Conservation (phyloP, 2,888 invertebrate genomes). For the Microctonus aethiopoides region DNA sequence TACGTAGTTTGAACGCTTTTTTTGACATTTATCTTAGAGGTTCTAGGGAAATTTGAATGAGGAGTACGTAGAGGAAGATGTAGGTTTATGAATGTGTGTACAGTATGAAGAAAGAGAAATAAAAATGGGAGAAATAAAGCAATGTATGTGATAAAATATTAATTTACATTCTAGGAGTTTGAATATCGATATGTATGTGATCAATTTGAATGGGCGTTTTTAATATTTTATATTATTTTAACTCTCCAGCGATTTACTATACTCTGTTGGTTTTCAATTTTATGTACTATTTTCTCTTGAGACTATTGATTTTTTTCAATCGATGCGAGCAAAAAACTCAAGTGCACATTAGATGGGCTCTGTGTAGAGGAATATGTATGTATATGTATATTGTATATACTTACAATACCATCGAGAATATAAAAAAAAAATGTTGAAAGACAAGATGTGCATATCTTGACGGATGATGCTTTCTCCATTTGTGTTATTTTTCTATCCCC, state of each 20-base stretch:
- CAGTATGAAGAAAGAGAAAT: neutral
- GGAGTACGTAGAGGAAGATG: constrained; percentile 26
- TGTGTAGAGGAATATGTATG: neutral
- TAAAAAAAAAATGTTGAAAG: neutral
- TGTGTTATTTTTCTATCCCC: neutral
- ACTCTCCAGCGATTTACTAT: neutral
- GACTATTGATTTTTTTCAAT: constrained; percentile 21
- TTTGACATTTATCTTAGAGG: constrained; percentile 32
- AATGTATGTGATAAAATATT: neutral
- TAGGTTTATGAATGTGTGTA: neutral
- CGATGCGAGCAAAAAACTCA: neutral
- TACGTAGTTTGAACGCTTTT: constrained; percentile 30
- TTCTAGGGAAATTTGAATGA: constrained; percentile 27
- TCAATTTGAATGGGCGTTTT: constrained; percentile 19
- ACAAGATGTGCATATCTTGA: constrained; percentile 2
- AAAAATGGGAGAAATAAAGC: neutral
- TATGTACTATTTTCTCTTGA: neutral
- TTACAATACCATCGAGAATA: constrained; percentile 1
- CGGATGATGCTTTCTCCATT: constrained; percentile 24
- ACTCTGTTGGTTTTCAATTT: neutral
- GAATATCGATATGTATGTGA: constrained; percentile 13
- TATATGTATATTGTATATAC: neutral
- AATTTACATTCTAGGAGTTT: neutral
- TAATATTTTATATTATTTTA: no score
- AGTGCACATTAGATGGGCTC: neutral